Evolutionary conservation across 1,140 invertebrate genomes (phyloP), one percentile per base, ranked within the genome.

Genomic region (Philopotamus ludificatus): DNA sequence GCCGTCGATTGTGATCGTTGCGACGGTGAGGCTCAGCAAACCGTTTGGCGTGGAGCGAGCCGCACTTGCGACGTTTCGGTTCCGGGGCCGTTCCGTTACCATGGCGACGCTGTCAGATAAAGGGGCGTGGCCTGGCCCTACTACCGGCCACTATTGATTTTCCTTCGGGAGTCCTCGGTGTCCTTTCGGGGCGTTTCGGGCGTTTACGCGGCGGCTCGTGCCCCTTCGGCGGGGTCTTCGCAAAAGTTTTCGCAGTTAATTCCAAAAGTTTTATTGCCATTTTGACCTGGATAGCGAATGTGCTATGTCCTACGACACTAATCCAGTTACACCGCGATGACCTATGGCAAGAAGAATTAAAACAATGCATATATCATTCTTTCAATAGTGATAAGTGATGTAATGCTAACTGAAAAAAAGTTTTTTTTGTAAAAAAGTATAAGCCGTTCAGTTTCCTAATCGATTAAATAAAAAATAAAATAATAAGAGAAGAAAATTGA

Each of bases 81-180:
- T 12, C 44, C 18, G 10, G 15, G 18, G 12, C 18, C 4, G 10
- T 60, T 23, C 57, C 57, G 57, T 60, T 20, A n/a, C 44, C 57
- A 60, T 60, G 57, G 44, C 9, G 8, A 60, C 57, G 21, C n/a
- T 18, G 57, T 60, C 44, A 47, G 57, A 60, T 23, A 34, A 44
- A 58, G 57, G 55, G 55, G 55, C 41, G 55, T 34, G 28, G 4
- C 12, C 12, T 34, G 12, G 4, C 28, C 28, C 28, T 12, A 34
- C 28, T 12, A n/a, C 28, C 12, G 4, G 4, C 28, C 4, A 12
- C 44, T 60, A 60, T 60, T 60, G 57, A 60, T 60, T 60, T 60
- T 39, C 57, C 18, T 23, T 47, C 57, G 23, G 47, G 39, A 21
- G 20, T 60, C 57, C 34, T n/a, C 42, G 42, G 9, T 1, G 3